phyloP scores from a whole-genome alignment of 2,113 vertebrate species.

The Eptesicus fuscus region DNA sequence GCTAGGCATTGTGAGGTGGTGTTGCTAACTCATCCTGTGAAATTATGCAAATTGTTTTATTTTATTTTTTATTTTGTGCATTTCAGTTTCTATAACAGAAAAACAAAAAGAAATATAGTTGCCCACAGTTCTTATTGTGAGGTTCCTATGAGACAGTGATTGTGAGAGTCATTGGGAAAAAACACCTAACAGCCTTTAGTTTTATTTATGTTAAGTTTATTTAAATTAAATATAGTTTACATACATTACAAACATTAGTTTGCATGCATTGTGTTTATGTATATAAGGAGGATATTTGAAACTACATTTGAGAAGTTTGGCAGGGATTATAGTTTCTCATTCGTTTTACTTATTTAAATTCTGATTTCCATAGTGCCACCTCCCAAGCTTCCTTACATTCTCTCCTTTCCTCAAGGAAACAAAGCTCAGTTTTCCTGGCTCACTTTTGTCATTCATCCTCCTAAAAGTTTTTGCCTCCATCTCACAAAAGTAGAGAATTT shows the following conservation, averaged over 20 bases:
- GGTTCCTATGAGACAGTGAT: not conserved
- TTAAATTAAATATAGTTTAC: not conserved
- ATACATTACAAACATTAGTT: not conserved
- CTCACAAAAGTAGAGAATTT: not conserved
- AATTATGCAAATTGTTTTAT: not conserved
- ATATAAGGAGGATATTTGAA: not conserved
- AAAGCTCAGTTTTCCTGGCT: not conserved
- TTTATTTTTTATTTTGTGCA: not conserved
- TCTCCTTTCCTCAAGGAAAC: not conserved
- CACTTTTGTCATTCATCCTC: not conserved
- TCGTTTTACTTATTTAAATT: conserved; percentile 10
- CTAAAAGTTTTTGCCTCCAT: not conserved
- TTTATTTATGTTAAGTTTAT: not conserved
- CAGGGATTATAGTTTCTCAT: not conserved
- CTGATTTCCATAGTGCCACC: not conserved
- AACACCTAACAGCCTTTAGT: not conserved
- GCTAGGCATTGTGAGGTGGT: not conserved
- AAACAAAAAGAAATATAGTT: not conserved
- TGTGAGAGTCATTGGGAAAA: not conserved
- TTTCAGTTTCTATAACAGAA: not conserved
- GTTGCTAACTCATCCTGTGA: not conserved
- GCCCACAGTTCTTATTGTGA: not conserved
- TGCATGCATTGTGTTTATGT: not conserved
- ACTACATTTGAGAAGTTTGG: not conserved
- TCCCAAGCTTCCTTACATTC: not conserved